Conservation (phyloP, 2,113 vertebrate species). For the Labeo catla region DNA sequence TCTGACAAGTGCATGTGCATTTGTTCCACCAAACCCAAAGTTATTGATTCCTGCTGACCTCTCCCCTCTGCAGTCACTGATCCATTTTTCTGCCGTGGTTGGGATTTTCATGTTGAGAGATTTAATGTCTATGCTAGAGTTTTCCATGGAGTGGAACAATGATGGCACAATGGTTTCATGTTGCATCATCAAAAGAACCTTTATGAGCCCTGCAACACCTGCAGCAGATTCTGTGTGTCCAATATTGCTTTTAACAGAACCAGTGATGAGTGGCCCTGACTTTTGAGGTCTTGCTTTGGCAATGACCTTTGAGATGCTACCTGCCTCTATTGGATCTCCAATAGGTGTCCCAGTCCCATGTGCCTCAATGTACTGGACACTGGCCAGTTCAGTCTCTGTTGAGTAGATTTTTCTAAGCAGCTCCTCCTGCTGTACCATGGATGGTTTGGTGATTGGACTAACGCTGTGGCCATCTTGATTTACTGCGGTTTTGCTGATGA, state of each 20-base stretch:
- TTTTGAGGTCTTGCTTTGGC: slow-evolving; percentile 71
- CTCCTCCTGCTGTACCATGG: slow-evolving; percentile 80
- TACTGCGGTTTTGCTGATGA: slow-evolving; percentile 80
- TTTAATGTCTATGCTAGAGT: slow-evolving; percentile 75
- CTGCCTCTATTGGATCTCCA: slow-evolving; percentile 82
- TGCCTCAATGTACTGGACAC: slow-evolving; percentile 84
- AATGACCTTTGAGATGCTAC: slow-evolving; percentile 78
- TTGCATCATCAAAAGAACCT: slow-evolving; percentile 90
- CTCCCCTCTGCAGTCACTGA: slow-evolving; percentile 58
- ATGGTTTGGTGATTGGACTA: slow-evolving; percentile 83
- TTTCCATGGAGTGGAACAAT: slow-evolving; percentile 78
- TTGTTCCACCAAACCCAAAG: slow-evolving; percentile 89
- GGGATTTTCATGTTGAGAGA: slow-evolving; percentile 77
- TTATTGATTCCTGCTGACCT: slow-evolving; percentile 84
- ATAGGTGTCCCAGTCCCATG: slow-evolving; percentile 84
- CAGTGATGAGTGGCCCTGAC: slow-evolving; percentile 72
- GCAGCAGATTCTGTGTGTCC: slow-evolving; percentile 87
- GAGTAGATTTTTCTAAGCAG: slow-evolving; percentile 81
- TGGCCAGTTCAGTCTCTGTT: slow-evolving; percentile 67
- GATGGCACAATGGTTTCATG: slow-evolving; percentile 83
- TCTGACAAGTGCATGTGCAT: slow-evolving; percentile 81
- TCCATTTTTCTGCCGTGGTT: slow-evolving; percentile 76
- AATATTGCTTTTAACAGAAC: slow-evolving; percentile 90
- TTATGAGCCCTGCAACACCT: slow-evolving; percentile 84
- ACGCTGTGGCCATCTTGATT: slow-evolving; percentile 83